Conservation (phyloP, 2,888 invertebrate genomes). For the Kryphioiulus occultus region DNA sequence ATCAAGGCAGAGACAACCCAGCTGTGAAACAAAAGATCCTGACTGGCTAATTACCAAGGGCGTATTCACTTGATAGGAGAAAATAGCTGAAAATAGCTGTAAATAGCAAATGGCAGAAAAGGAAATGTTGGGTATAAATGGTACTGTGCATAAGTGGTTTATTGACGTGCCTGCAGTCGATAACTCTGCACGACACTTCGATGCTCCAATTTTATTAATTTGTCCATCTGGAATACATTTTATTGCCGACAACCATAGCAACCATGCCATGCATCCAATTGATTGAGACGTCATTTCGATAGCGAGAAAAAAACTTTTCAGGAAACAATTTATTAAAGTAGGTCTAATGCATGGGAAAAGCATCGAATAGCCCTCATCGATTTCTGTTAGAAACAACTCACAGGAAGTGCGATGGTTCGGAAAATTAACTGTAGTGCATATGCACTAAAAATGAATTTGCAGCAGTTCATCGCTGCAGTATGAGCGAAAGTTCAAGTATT, state of each 20-base stretch:
- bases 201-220: slow-evolving; percentile 20
- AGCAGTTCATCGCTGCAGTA: no score
- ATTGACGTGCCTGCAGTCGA: not conserved
- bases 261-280: not conserved
- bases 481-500: no score
- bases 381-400: no score
- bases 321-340: not conserved
- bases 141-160: not conserved
- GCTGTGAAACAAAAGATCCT: not conserved
- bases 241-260: slow-evolving; percentile 3
- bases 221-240: slow-evolving; percentile 1
- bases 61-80: not conserved
- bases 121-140: not conserved
- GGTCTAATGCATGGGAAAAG: not conserved
- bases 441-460: no score
- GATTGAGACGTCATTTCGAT: not conserved
- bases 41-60: not conserved
- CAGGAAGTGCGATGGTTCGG: no score
- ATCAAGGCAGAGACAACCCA: no score
- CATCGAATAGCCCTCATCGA: no score
- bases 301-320: not conserved
- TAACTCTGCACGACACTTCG: not conserved
- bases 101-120: no score
- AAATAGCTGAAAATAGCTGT: no score
- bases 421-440: no score